Conservation (phyloP, 1,140 invertebrate species). For the Drosophila virilis region DNA sequence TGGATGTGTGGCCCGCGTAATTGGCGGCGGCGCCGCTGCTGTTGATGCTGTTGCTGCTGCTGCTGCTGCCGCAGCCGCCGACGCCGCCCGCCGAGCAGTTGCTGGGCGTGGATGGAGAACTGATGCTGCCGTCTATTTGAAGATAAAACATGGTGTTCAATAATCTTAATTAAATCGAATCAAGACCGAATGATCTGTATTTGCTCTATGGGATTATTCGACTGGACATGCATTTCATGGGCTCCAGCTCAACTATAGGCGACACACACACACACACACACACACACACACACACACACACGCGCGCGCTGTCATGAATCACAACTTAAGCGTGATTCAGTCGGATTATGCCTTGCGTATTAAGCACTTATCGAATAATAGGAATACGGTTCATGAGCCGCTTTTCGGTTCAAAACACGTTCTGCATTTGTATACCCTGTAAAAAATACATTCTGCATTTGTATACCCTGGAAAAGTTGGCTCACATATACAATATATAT, state of each 20-base stretch:
- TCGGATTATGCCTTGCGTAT: background rate
- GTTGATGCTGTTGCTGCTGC: constrained; percentile 59
- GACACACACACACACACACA: background rate
- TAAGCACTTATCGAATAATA: constrained; percentile 5
- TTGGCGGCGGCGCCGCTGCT: constrained; percentile 43
- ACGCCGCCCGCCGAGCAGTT: constrained; percentile 53
- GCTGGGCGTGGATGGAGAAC: constrained; percentile 82
- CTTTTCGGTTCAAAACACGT: background rate
- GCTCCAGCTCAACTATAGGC: constrained; percentile 10
- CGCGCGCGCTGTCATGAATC: constrained; percentile 19
- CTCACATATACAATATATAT: too few species aligned
- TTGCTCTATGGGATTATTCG: background rate
- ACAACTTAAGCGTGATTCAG: constrained; percentile 22
- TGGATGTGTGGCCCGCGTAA: constrained; percentile 33
- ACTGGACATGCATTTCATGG: background rate
- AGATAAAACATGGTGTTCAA: background rate
- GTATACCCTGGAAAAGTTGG: too few species aligned
- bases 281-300: background rate
- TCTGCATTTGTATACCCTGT: background rate
- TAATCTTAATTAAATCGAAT: background rate
- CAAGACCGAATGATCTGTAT: background rate
- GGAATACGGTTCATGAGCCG: background rate
- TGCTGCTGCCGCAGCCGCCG: constrained; percentile 46
- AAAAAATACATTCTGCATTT: too few species aligned
- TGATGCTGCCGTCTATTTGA: constrained; percentile 75